These are phyloP conservation scores for Leuctra nigra DNA, from an alignment of 2,888 invertebrate species.

Conservation along the genomic window DNA sequence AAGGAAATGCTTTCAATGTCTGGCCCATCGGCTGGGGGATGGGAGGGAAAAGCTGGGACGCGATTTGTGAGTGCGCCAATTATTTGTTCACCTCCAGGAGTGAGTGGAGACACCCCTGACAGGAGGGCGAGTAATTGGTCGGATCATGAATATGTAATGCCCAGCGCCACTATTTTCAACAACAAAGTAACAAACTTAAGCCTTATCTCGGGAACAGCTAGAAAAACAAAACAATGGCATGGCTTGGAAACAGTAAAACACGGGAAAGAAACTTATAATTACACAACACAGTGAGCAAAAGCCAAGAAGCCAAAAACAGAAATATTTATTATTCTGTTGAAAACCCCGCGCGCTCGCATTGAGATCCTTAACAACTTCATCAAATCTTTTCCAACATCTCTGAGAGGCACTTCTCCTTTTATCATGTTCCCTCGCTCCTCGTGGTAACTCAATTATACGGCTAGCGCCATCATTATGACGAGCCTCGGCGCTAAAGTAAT, in stretches of 20 bases:
- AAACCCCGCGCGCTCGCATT: background rate
- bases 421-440: background rate
- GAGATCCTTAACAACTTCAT: conserved; percentile 8
- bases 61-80: background rate
- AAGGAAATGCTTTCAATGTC: conserved; percentile 6
- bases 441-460: conserved; percentile 3
- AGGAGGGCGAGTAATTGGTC: conserved; percentile 7
- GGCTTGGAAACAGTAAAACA: conserved; percentile 9
- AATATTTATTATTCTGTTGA: background rate
- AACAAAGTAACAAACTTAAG: conserved; percentile 7
- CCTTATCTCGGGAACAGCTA: background rate
- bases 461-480: background rate
- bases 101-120: no score
- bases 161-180: background rate
- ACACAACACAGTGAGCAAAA: background rate
- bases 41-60: background rate
- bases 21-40: background rate
- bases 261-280: conserved; percentile 16
- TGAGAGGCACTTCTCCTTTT: background rate
- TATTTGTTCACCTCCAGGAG: no score
- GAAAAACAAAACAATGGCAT: conserved; percentile 4
- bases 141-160: conserved; percentile 16
- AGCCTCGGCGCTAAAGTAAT: no score
- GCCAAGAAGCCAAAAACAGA: background rate
- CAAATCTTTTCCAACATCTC: conserved; percentile 11